Percentiles rank a stretch among this genome's conserved stretches.
phyloP scores from a whole-genome alignment of 2,797 vertebrate species.

The Gymnothorax reevesii region DNA sequence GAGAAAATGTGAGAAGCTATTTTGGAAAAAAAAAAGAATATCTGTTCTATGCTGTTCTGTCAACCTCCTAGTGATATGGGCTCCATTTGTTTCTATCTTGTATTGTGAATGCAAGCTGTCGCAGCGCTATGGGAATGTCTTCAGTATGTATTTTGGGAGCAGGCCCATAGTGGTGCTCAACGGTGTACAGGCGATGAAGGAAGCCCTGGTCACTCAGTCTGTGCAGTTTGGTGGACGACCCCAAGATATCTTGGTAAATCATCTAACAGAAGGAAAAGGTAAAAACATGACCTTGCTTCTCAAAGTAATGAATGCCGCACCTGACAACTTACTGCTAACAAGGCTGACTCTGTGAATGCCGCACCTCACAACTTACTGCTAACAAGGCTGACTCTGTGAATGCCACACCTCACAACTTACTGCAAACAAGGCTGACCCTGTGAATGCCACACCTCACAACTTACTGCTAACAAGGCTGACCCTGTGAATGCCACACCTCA shows the following conservation, averaged over 20 bases:
- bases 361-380: background rate
- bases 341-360: background rate
- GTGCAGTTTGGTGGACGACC: constrained; percentile 39
- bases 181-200: constrained; percentile 63
- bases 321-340: background rate
- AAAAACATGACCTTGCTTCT: background rate
- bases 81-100: background rate
- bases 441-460: no score
- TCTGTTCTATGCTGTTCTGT: background rate
- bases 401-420: no score
- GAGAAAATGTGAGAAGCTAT: no score
- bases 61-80: background rate
- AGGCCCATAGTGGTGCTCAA: constrained; percentile 54
- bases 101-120: constrained; percentile 25
- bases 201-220: constrained; percentile 35
- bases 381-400: background rate
- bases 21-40: background rate
- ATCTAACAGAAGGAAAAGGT: constrained; percentile 27
- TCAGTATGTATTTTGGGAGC: constrained; percentile 33
- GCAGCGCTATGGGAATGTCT: constrained; percentile 37
- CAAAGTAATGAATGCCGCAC: background rate
- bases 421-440: no score
- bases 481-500: no score
- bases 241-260: constrained; percentile 37
- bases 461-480: no score